Evolutionary conservation across 2,113 vertebrate species (phyloP), one percentile per base, ranked within the genome.

Genomic region (Halcyon malimbica): DNA sequence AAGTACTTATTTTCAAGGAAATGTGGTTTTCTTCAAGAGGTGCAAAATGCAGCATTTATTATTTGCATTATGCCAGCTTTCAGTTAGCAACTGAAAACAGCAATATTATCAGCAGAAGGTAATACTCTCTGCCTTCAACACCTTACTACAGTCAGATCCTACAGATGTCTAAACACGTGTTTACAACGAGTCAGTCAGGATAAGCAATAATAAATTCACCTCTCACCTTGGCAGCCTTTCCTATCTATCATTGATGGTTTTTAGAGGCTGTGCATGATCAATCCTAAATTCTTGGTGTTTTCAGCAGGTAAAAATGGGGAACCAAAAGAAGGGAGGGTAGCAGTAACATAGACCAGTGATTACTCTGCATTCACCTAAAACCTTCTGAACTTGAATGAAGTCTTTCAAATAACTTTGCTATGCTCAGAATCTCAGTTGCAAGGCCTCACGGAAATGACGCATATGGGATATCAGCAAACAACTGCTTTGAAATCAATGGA

Each of bases 11-110:
- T 95, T 92, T 71, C 76, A 95, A 54, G 25, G n/a, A 81, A 89
- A 94, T 81, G 77, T 74, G 75, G 33, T 86, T 78, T 76, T 25
- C 23, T 94, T 67, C 68, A 87, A 93, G 83, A 94, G 80, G 68
- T 2, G 3, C 10, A 95, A 94, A 97, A 87, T 26, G 56, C 29
- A 70, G 23, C 35, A 92, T 67, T 94, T 90, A 73, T 89, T 69
- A 94, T 90, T 84, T 95, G 74, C 77, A 79, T 76, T 59, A 82
- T 24, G 35, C 42, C 63, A 89, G 42, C 54, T 80, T 86, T 76
- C 71, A 93, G 19, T 33, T 54, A 76, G 39, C 29, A 89, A 73
- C 42, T 87, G 77, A 67, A 90, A 90, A 51, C 8, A 91, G 57
- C 39, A 93, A 31, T 51, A 87, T 68, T 4, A 50, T 42, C 60